Evolutionary conservation across 2,113 vertebrate species (phyloP).

Genomic region (Psettodes erumei): DNA sequence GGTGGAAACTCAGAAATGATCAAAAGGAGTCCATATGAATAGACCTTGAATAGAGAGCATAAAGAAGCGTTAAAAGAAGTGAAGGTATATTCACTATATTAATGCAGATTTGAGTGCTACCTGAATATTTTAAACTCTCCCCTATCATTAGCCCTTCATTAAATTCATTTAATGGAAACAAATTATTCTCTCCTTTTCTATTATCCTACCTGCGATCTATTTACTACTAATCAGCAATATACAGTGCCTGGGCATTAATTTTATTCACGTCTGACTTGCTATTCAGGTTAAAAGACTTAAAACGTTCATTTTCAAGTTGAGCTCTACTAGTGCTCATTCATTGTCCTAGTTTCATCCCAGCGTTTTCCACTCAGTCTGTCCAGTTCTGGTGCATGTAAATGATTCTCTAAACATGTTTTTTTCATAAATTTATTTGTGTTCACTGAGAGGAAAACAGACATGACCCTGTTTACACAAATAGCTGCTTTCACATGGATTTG

Average conservation of each 20-base stretch:
- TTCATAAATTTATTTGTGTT: constrained; percentile 47
- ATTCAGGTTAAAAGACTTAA: constrained; percentile 44
- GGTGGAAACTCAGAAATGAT: constrained; percentile 41
- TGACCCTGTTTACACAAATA: constrained; percentile 66
- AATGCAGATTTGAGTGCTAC: constrained; percentile 59
- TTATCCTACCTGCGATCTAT: constrained; percentile 13
- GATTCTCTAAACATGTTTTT: constrained; percentile 33
- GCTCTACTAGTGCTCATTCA: constrained; percentile 3
- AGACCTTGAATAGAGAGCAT: constrained; percentile 56
- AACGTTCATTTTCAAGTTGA: constrained; percentile 32
- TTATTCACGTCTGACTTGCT: constrained; percentile 31
- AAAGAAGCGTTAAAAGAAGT: constrained; percentile 33
- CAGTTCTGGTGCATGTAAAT: constrained; percentile 55
- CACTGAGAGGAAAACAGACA: constrained; percentile 58
- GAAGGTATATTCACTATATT: constrained; percentile 68
- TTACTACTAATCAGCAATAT: constrained; percentile 47
- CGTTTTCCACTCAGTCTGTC: constrained; percentile 31
- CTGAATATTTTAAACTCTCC: constrained; percentile 69
- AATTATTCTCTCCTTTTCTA: constrained; percentile 32
- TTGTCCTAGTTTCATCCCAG: constrained; percentile 12
- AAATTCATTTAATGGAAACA: constrained; percentile 56
- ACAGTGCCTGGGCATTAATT: constrained; percentile 35
- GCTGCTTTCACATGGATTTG: constrained; percentile 67
- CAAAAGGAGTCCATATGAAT: constrained; percentile 35
- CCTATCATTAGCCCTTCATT: constrained; percentile 67